Base-by-base conservation (phyloP, 2,797 vertebrate genomes). In the Siniperca obscura region DNA sequence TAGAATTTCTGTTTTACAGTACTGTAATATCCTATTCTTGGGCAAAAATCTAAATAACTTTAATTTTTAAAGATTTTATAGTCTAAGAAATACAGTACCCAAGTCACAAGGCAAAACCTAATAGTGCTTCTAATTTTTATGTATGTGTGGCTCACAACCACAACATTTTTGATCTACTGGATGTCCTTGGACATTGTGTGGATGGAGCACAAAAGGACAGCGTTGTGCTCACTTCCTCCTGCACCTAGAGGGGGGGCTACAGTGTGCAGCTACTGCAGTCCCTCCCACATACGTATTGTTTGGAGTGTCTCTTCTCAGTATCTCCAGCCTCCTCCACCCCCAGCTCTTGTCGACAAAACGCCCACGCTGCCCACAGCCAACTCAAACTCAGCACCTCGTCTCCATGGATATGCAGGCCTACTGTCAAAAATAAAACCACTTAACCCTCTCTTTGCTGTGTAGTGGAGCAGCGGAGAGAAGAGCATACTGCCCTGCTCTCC, bases 381-480 rank as follows among this genome's bases (percentile, higher is more conserved):
- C 84, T 84, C 86, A 74, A 86, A 89, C 88, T 87, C 89, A 60
- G 83, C 79, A 86, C 87, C 88, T 89, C 77, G 94, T 96, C 92
- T 92, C 95, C 96, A 96, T 96, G 95, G 95, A 93, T 94, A 96
- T 95, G 71, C 82, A 82, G 89, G 82, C 88, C 88, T 65, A 81
- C 82, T 79, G 80, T 91, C 82, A 90, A 87, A 92, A 93, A 93
- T 85, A 92, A 92, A 90, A 94, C 62, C 91, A 81, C 88, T 93
- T 94, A 90, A 93, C 87, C 90, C 91, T 92, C 78, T 85, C 85
- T 81, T 73, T 89, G 78, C 90, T 86, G 78, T 76, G 80, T 34
- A 38, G 73, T 87, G 72, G 77, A 85, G 84, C 74, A 64, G 72
- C 22, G 30, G 68, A 85, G 82, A 80, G 79, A 60, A 53, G 48